Percentiles rank a stretch among this genome's conserved stretches.
Evolutionary conservation across 2,888 invertebrate genomes (phyloP).

Genomic region (Thysanoteuthis rhombus): DNA sequence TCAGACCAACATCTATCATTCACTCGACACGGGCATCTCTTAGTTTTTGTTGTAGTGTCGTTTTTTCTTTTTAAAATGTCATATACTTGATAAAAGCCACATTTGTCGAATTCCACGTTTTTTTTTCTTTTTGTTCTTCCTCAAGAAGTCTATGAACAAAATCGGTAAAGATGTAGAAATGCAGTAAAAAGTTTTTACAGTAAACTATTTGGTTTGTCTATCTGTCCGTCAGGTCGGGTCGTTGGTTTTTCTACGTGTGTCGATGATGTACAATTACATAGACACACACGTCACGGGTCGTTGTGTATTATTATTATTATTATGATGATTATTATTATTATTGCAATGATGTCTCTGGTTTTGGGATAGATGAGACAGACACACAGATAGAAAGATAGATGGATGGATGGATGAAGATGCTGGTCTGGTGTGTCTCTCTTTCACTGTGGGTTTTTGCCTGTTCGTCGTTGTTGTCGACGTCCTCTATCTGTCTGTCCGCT

Average conservation of each 20-base stretch:
- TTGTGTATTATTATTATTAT: background rate
- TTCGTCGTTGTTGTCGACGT: conserved; percentile 12
- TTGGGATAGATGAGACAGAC: background rate
- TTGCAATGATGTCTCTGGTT: background rate
- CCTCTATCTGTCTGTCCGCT: background rate
- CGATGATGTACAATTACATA: background rate
- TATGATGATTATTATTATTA: background rate
- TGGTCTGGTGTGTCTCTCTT: background rate
- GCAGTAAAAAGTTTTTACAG: conserved; percentile 12
- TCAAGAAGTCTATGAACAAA: background rate
- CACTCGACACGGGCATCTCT: background rate
- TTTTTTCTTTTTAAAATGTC: background rate
- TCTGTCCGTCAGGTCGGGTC: background rate
- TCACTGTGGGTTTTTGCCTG: background rate
- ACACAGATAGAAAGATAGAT: background rate
- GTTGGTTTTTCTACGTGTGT: background rate
- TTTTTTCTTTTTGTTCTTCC: background rate
- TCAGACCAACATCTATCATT: conserved; percentile 12
- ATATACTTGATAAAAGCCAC: background rate
- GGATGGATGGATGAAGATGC: conserved; percentile 1
- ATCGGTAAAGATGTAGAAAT: background rate
- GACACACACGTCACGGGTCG: background rate
- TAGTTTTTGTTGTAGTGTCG: background rate
- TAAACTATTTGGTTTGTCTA: background rate
- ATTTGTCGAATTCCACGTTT: conserved; percentile 1